A percentile compares a stretch with the other conserved stretches of the same genome.
Evolutionary conservation across 2,797 vertebrate species (phyloP).

Genomic region (Prionace glauca): DNA sequence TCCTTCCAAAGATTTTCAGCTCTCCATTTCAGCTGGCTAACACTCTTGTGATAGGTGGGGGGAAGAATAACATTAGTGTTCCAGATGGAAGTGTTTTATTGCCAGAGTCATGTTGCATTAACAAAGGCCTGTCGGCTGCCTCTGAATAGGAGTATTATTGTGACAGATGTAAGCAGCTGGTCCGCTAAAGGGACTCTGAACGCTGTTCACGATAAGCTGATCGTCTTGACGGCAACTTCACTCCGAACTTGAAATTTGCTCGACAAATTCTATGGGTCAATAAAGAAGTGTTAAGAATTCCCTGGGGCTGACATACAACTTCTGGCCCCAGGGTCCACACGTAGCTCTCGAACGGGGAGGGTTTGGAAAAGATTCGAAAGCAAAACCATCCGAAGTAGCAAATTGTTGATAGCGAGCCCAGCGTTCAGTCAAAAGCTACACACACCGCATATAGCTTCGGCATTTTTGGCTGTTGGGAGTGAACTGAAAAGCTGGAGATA

Average conservation of each 20-base stretch:
- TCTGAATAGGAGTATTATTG: conserved; percentile 23
- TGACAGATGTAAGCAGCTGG: not conserved
- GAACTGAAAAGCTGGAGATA: not conserved
- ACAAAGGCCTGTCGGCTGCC: not conserved
- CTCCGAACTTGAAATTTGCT: conserved; percentile 40
- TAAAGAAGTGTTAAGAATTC: conserved; percentile 18
- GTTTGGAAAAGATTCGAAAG: not conserved
- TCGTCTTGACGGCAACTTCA: conserved; percentile 18
- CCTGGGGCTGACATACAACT: not conserved
- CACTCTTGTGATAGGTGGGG: not conserved
- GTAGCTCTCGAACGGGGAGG: not conserved
- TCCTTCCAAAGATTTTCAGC: not conserved
- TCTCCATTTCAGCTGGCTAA: not conserved
- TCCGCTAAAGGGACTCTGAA: not conserved
- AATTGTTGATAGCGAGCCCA: not conserved
- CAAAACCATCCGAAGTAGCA: not conserved
- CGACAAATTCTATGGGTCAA: conserved; percentile 41
- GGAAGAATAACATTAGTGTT: not conserved
- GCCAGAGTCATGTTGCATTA: not conserved
- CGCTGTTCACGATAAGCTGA: not conserved
- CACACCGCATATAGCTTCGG: not conserved
- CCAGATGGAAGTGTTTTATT: conserved; percentile 4
- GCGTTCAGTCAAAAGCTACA: not conserved
- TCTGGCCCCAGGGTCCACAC: not conserved
- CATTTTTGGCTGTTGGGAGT: not conserved